phyloP scores from a whole-genome alignment of 2,797 vertebrate genomes.

The Gymnothorax reevesii region DNA sequence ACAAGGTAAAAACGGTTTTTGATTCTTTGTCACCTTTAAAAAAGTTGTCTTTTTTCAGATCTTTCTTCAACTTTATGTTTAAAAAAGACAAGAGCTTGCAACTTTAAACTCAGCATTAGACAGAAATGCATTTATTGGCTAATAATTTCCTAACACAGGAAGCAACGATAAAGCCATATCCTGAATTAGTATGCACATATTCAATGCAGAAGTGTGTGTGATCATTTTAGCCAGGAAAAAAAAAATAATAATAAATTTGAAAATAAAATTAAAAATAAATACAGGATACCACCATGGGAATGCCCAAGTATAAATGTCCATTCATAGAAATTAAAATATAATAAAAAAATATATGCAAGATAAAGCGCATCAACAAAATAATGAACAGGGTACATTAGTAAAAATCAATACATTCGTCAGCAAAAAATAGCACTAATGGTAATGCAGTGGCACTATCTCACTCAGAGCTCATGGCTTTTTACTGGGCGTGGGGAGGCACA shows the following conservation, averaged over 20 bases:
- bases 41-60: too few species aligned
- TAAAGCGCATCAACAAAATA: too few species aligned
- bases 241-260: background rate
- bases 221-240: slow-evolving; percentile 5
- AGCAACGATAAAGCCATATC: slow-evolving; percentile 26
- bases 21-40: too few species aligned
- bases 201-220: slow-evolving; percentile 17
- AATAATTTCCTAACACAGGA: slow-evolving; percentile 30
- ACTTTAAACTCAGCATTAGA: slow-evolving; percentile 28
- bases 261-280: background rate
- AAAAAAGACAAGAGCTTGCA: slow-evolving; percentile 15
- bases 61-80: too few species aligned
- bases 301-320: too few species aligned
- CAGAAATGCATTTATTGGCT: slow-evolving; percentile 30
- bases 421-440: slow-evolving; percentile 44
- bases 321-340: too few species aligned
- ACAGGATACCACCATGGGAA: too few species aligned
- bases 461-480: slow-evolving; percentile 50
- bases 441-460: slow-evolving; percentile 35
- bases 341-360: too few species aligned
- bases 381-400: too few species aligned
- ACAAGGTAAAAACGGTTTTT: too few species aligned
- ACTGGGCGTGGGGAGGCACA: slow-evolving; percentile 29
- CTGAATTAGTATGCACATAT: slow-evolving; percentile 28
- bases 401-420: slow-evolving; percentile 16